Base-by-base conservation (phyloP, 2,113 vertebrate species). In the Sorex fumeus region DNA sequence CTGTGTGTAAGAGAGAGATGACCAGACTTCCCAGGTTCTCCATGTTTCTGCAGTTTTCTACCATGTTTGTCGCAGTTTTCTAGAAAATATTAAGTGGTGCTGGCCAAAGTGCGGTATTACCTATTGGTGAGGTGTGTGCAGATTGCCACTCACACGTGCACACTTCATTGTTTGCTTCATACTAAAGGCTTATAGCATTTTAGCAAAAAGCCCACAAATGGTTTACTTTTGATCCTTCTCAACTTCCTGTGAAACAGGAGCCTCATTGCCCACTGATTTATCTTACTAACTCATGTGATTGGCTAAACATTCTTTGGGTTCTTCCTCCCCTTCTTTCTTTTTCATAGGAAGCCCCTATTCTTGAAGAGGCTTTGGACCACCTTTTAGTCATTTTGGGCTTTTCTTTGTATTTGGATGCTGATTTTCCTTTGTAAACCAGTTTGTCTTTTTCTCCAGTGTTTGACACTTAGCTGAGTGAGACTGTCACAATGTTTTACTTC, bases 401-500 rank as follows among this genome's bases (percentile, higher is more conserved):
- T 50, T 87, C 70, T 91, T 95, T 94, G 87, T 91, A 75, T 64
- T 81, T 62, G 36, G n/a, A 85, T 91, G 80, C 64, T 16, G 69
- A 45, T 94, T 94, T 95, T 94, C 81, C 69, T 93, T 82, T 70
- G 79, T 69, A 80, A 89, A 79, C 53, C 69, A 71, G 28, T 89
- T 94, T 95, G 91, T 72, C 75, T 87, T 92, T 94, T 85, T 19
- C 74, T 80, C 50, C 71, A 86, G 80, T 85, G 64, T 86, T 23
- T 96, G 96, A 95, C 2, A 15, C 83, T 94, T 87, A 91, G 75
- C 82, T 79, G 72, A 82, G n/a, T 94, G 93, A 88, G 34, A 3
- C 70, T 96, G 64, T 93, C 96, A 92, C 84, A 96, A 96, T 97
- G 96, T 95, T 97, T 96, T 93, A 90, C 0, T 96, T 66, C 93